Evolutionary conservation across 2,113 vertebrate species (phyloP), one percentile per base, ranked within the genome.

Genomic region (Coregonus clupeaformis): DNA sequence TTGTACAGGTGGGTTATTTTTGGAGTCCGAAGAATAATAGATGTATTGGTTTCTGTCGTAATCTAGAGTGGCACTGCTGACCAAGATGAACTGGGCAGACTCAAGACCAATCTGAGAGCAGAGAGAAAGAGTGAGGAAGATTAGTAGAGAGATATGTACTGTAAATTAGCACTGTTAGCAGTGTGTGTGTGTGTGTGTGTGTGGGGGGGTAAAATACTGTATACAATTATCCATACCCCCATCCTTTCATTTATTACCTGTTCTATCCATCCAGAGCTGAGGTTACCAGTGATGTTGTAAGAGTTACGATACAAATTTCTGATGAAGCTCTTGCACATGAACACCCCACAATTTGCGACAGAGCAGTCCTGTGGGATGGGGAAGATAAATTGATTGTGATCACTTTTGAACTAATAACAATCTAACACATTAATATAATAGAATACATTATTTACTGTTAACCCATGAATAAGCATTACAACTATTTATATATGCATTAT

Each of bases 201-300:
- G n/a, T n/a, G n/a, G 12, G 3, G 49, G 12, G 12, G 11, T 9
- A 52, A 52, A 14, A 18, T 52, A 52, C 16, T 52, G 12, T 52
- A 18, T 52, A 18, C 49, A 52, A 42, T 42, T 52, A 16, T 49
- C 14, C 47, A 49, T 49, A 36, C 4, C 49, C 4, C 49, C 49
- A 16, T 52, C 49, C 16, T 52, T 52, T 18, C 16, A 18, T 52
- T 18, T 13, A 29, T 5, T 86, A 95, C 95, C 93, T 95, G 91
- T 62, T 89, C 79, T 70, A 93, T 74, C 94, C 93, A 96, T 25
- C n/a, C 13, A 1, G 94, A 93, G 75, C 89, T 92, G 2, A 95
- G 79, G 71, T 92, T 90, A 22, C 91, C 93, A 69, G 89, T 88
- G 70, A 96, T 89, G 22, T 18, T 79, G 82, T 93, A 94, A 0